Evolutionary conservation across 2,888 invertebrate species (phyloP).

Genomic region (Folsomia candida): DNA sequence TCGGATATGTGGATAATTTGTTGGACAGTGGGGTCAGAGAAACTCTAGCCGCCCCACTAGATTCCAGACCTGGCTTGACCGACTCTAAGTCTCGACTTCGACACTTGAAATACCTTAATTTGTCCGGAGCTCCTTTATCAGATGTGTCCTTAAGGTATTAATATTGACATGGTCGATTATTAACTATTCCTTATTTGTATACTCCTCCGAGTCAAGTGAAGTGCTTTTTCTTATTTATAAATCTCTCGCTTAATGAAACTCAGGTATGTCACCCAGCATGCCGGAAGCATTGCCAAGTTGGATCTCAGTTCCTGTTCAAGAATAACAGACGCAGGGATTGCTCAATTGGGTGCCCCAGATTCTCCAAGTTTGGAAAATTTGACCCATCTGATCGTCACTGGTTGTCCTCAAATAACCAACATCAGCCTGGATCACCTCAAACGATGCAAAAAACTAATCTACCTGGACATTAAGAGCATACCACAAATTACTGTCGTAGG

Average conservation of each 20-base stretch:
- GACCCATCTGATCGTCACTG: slow-evolving; percentile 73
- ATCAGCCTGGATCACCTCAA: slow-evolving; percentile 70
- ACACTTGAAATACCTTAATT: slow-evolving; percentile 69
- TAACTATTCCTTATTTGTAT: not conserved
- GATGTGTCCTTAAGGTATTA: slow-evolving; percentile 74
- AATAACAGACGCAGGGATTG: slow-evolving; percentile 85
- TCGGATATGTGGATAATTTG: slow-evolving; percentile 81
- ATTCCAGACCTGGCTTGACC: slow-evolving; percentile 73
- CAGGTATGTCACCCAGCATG: slow-evolving; percentile 69
- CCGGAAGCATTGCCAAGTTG: slow-evolving; percentile 70
- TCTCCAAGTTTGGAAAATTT: slow-evolving; percentile 64
- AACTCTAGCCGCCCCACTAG: slow-evolving; percentile 80
- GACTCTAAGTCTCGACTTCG: slow-evolving; percentile 74
- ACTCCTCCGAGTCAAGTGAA: no score
- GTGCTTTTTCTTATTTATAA: slow-evolving; percentile 4
- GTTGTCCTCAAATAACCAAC: slow-evolving; percentile 77
- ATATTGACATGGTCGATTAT: no score
- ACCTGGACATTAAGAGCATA: slow-evolving; percentile 55
- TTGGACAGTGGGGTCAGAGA: slow-evolving; percentile 81
- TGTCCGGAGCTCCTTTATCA: slow-evolving; percentile 85
- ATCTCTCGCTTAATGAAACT: not conserved
- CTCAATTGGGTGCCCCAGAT: slow-evolving; percentile 75
- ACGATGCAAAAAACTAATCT: slow-evolving; percentile 51
- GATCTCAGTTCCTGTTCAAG: slow-evolving; percentile 83
- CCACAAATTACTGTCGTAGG: slow-evolving; percentile 42